Percentiles rank a stretch among this genome's conserved stretches.
These are phyloP conservation scores for Phalanger gymnotis DNA, from an alignment of 2,797 vertebrate genomes.

Conservation along the genomic window DNA sequence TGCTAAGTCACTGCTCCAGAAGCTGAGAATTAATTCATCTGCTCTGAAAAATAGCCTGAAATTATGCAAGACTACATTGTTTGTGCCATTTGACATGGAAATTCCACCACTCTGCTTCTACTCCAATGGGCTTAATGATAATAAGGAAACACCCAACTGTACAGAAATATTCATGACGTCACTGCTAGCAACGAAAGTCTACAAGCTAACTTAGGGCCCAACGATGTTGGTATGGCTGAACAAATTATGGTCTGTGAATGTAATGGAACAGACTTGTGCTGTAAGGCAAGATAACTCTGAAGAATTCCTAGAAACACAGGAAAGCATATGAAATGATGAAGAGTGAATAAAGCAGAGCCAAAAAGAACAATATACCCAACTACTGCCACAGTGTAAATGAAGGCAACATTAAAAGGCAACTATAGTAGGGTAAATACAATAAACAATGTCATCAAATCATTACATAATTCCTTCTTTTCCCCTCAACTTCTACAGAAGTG, in stretches of 20 bases:
- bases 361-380: not conserved
- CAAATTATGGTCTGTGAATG: not conserved
- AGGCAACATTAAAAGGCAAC: not conserved
- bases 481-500: not conserved
- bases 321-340: not conserved
- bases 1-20: not conserved
- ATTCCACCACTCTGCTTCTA: not conserved
- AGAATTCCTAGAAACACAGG: not conserved
- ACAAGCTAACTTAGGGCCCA: not conserved
- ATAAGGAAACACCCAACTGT: not conserved
- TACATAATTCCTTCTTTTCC: not conserved
- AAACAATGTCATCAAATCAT: not conserved
- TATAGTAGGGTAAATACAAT: not conserved
- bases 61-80: not conserved
- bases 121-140: not conserved
- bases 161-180: not conserved
- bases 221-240: not conserved
- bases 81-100: not conserved
- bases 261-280: not conserved
- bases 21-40: not conserved
- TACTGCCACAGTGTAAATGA: not conserved
- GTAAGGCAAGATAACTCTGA: not conserved
- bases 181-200: not conserved
- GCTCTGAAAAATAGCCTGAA: not conserved
- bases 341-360: not conserved